These are phyloP conservation scores for Eulemur albifrons DNA, from an alignment of 2,797 vertebrate genomes.

Conservation along the genomic window DNA sequence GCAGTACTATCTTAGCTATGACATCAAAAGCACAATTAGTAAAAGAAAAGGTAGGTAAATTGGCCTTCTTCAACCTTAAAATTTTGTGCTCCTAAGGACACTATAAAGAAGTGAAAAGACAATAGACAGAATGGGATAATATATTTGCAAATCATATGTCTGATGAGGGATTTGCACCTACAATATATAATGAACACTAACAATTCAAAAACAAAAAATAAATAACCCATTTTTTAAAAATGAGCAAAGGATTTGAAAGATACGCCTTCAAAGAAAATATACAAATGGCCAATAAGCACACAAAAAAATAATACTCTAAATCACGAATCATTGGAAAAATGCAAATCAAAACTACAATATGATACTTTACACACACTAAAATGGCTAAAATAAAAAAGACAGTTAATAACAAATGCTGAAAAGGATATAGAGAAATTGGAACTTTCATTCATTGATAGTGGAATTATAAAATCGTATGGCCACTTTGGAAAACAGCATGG, in stretches of 20 bases:
- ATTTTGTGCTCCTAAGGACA: not conserved
- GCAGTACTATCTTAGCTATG: not conserved
- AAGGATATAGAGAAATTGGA: not conserved
- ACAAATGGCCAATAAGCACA: not conserved
- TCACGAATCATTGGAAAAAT: not conserved
- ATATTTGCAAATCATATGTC: not conserved
- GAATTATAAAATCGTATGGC: not conserved
- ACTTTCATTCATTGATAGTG: not conserved
- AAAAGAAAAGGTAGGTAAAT: not conserved
- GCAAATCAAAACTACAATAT: not conserved
- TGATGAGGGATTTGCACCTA: not conserved
- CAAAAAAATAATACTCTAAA: not conserved
- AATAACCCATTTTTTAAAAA: not conserved
- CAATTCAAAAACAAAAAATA: not conserved
- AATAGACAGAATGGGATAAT: not conserved
- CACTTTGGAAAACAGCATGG: not conserved
- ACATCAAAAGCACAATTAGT: not conserved
- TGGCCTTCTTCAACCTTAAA: not conserved
- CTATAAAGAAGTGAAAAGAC: not conserved
- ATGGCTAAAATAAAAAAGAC: not conserved
- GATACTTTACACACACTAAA: not conserved
- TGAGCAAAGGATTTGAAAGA: not conserved
- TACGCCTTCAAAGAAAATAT: not conserved
- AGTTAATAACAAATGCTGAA: not conserved
- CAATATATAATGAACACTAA: not conserved